These are phyloP conservation scores for Leptinotarsa texana DNA, from an alignment of 1,140 invertebrate species.

Conservation along the genomic window DNA sequence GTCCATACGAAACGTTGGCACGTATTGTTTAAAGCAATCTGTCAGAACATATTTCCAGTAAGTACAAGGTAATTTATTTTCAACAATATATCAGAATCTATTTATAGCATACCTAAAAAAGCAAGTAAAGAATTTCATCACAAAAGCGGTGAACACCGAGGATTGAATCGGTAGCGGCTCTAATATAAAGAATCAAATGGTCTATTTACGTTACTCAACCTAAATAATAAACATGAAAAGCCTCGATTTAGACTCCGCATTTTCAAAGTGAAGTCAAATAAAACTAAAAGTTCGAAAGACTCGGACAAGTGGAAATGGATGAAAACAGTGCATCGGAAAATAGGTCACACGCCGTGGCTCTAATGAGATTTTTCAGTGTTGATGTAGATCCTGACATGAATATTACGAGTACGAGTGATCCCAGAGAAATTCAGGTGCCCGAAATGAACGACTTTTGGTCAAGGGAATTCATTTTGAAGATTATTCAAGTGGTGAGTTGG, in stretches of 20 bases:
- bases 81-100: too few species aligned
- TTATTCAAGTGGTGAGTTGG: conserved; percentile 33
- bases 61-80: too few species aligned
- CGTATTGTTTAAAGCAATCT: too few species aligned
- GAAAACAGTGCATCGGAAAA: conserved; percentile 7
- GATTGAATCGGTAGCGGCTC: too few species aligned
- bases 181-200: background rate
- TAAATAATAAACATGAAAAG: background rate
- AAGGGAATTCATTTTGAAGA: conserved; percentile 38
- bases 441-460: conserved; percentile 32
- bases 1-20: too few species aligned
- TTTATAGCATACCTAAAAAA: too few species aligned
- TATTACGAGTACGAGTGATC: conserved; percentile 12
- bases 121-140: too few species aligned
- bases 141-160: too few species aligned
- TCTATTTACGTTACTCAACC: background rate
- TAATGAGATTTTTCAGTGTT: conserved; percentile 39
- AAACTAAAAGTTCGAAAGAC: background rate
- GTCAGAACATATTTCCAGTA: too few species aligned
- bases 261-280: background rate
- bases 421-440: conserved; percentile 1
- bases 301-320: background rate
- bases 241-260: background rate
- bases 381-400: conserved; percentile 36
- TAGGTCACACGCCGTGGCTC: conserved; percentile 15